Percentiles rank a stretch among this genome's conserved stretches.
phyloP scores from a whole-genome alignment of 2,797 vertebrate genomes.

The Chaunax sp. region DNA sequence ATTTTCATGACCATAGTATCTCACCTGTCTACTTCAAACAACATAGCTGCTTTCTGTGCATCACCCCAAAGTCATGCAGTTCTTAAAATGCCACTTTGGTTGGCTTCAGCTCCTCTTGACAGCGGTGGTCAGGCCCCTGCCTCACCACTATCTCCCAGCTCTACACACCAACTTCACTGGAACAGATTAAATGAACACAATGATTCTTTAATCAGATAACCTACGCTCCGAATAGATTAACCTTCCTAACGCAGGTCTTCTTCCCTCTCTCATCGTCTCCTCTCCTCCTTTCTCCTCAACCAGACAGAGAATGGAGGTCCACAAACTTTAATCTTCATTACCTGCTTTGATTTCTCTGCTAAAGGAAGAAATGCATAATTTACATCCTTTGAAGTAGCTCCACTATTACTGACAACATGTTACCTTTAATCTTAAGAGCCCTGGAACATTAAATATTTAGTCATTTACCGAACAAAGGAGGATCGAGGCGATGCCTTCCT shows the following conservation, averaged over 20 bases:
- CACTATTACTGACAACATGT: slow-evolving; percentile 88
- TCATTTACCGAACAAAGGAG: slow-evolving; percentile 86
- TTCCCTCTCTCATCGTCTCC: slow-evolving; percentile 61
- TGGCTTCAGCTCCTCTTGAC: slow-evolving; percentile 48
- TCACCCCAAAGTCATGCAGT: slow-evolving; percentile 41
- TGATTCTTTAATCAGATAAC: slow-evolving; percentile 87
- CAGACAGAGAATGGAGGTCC: slow-evolving; percentile 65
- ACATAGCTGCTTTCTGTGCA: neutral
- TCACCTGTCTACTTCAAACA: slow-evolving; percentile 35
- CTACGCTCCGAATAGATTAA: slow-evolving; percentile 85
- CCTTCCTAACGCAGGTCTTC: slow-evolving; percentile 80
- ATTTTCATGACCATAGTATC: slow-evolving; percentile 10
- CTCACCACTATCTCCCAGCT: slow-evolving; percentile 65
- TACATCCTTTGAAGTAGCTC: slow-evolving; percentile 87
- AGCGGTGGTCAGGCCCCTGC: slow-evolving; percentile 41
- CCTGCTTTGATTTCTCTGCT: slow-evolving; percentile 87
- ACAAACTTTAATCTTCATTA: slow-evolving; percentile 89
- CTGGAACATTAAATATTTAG: slow-evolving; percentile 89
- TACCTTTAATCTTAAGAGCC: slow-evolving; percentile 89
- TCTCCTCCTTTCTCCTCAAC: slow-evolving; percentile 59
- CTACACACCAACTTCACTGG: slow-evolving; percentile 76
- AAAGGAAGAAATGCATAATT: slow-evolving; percentile 89
- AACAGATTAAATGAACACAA: slow-evolving; percentile 87
- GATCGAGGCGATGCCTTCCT: slow-evolving; percentile 79
- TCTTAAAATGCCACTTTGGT: slow-evolving; percentile 56